These are phyloP conservation scores for Nymphalis urticae DNA, from an alignment of 2,888 invertebrate species.

Conservation along the genomic window DNA sequence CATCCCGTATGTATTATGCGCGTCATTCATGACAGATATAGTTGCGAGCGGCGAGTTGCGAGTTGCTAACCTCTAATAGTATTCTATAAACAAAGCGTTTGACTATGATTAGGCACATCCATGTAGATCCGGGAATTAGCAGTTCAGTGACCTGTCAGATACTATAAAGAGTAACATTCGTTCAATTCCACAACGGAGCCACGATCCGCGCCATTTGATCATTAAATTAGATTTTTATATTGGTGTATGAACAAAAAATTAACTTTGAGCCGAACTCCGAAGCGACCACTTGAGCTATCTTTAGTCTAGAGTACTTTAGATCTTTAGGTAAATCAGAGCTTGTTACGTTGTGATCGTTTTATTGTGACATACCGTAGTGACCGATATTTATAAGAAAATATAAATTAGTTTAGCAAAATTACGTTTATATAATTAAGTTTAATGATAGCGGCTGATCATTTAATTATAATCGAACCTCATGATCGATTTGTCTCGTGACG, in stretches of 20 bases:
- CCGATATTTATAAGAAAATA: background rate
- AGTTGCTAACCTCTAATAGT: conserved; percentile 41
- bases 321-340: background rate
- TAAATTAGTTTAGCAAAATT: conserved; percentile 41
- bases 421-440: conserved; percentile 57
- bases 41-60: too few species aligned
- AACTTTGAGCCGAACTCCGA: too few species aligned
- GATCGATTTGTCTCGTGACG: conserved; percentile 36
- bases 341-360: background rate
- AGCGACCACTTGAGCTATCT: too few species aligned
- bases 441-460: conserved; percentile 44
- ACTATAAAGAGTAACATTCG: conserved; percentile 8
- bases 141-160: conserved; percentile 44
- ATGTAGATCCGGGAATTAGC: conserved; percentile 46
- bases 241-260: background rate
- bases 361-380: background rate
- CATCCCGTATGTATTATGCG: conserved; percentile 30
- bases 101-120: conserved; percentile 42
- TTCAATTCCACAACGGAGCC: conserved; percentile 3
- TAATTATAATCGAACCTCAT: conserved; percentile 39
- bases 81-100: conserved; percentile 41
- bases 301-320: too few species aligned
- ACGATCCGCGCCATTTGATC: background rate
- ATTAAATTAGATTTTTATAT: background rate
- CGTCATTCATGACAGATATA: conserved; percentile 39